Evolutionary conservation across 2,797 vertebrate species (phyloP), one percentile per base, ranked within the genome.

Genomic region (Oreochromis grahami): DNA sequence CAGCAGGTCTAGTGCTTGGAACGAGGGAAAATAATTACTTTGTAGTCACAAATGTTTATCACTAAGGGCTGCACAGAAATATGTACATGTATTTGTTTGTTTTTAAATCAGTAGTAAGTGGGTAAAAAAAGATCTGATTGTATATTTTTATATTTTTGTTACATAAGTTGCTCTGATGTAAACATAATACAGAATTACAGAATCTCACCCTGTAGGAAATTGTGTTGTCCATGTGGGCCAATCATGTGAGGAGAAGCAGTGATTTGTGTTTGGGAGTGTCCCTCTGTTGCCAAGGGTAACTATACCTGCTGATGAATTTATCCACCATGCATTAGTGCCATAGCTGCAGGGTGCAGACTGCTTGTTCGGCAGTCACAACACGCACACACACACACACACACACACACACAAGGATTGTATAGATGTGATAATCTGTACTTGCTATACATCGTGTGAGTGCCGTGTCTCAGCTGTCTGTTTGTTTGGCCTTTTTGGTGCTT

Each of bases 201-300:
- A 32, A 12, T 74, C 43, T 50, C 45, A 50, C 43, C 43, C 3
- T 48, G 43, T n/a, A 48, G 43, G 26, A 50, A 50, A 50, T 3
- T 1, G 15, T 72, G 41, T 32, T 74, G 43, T 74, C 68, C 26
- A 3, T 32, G 6, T 74, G 43, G 45, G 26, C 29, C 6, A 19
- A 74, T 74, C 26, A 1, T 8, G 43, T 48, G 68, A 48, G 68
- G 68, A 77, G 12, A n/a, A 76, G 43, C 38, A 14, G 21, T 2
- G 78, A 45, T 55, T 77, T 72, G 9, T 74, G 43, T 48, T 13
- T 50, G 15, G 68, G 45, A 58, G 32, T 76, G 53, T 63, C 24
- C 52, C 79, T 56, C 80, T 82, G 82, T 84, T 90, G 78, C 82
- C 60, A 83, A 76, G 70, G 82, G 86, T 77, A 84, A 90, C 82